Base-by-base conservation (phyloP, 2,888 invertebrate species). In the Anarsia innoxiella region DNA sequence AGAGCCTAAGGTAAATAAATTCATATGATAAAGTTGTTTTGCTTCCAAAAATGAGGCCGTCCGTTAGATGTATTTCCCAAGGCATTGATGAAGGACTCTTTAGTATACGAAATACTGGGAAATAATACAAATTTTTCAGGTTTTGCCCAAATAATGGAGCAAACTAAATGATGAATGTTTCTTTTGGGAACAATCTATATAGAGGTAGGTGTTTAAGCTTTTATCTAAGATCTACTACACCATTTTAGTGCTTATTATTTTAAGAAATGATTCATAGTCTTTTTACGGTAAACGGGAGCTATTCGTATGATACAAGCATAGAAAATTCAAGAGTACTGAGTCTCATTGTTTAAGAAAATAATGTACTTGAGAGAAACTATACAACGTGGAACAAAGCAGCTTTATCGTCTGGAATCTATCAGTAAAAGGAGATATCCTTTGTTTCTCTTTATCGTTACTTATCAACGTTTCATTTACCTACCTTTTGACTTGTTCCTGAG, bases 41-140 rank as follows among this genome's bases (percentile, higher is more conserved):
- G 30, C 29, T 32, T 38, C 34, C 28, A 40, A 46, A 53, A 51
- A 51, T 49, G 45, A 55, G 47, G 50, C 42, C 45, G 51, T 49
- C 19, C 8, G 19, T 19, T 19, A 19, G 3, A 19, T 19, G 25
- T 62, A 63, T 68, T 57, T 59, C 46, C 44, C 48, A 2, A 45
- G 60, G 59, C 69, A 66, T 66, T 71, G 68, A 69, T 71, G 61
- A 64, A 71, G 59, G 48, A 53, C 52, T 52, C 52, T 62, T 60
- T 49, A 54, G 55, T 53, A 53, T 65, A 55, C 60, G 65, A 66
- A 71, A 67, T 62, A 60, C 52, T 44, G 40, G 51, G 55, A 58
- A 62, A 64, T 62, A 63, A 59, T 59, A 55, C 52, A 41, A 48
- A 46, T 42, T n/a, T n/a, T n/a, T n/a, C n/a, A 57, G 56, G 46